Evolutionary conservation across 2,113 vertebrate species (phyloP).

Genomic region (Chloropsis hardwickii): DNA sequence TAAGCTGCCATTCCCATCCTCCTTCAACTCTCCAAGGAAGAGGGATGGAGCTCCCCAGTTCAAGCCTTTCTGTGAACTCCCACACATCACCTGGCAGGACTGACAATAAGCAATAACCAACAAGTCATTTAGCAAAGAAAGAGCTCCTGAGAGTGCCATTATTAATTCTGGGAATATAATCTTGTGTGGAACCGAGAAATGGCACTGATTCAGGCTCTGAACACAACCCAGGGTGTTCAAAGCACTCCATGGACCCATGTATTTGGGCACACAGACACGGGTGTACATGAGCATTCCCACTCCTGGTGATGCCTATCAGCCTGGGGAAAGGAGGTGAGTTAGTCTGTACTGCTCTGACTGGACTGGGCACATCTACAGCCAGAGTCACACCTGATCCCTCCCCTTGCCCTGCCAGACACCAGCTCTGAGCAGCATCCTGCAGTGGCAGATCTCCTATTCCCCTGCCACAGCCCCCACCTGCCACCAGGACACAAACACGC

Average conservation of each 20-base stretch:
- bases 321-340: neutral
- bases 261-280: rapidly evolving
- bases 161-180: constrained; percentile 50
- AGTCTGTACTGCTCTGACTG: neutral
- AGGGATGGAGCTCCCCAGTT: neutral
- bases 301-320: neutral
- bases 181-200: neutral
- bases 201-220: neutral
- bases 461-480: neutral
- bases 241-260: neutral
- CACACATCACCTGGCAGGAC: neutral
- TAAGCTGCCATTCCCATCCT: neutral
- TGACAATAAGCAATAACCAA: neutral
- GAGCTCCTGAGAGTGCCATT: neutral
- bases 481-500: neutral
- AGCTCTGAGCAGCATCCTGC: neutral
- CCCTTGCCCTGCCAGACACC: neutral
- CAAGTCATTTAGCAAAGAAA: neutral
- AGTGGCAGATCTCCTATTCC: neutral
- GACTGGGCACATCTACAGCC: neutral
- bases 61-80: neutral
- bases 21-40: neutral
- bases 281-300: neutral
- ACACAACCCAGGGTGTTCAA: neutral
- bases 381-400: neutral